Evolutionary conservation across 2,797 vertebrate species (phyloP), one percentile per base, ranked within the genome.

Genomic region (Darevskia nairensis): DNA sequence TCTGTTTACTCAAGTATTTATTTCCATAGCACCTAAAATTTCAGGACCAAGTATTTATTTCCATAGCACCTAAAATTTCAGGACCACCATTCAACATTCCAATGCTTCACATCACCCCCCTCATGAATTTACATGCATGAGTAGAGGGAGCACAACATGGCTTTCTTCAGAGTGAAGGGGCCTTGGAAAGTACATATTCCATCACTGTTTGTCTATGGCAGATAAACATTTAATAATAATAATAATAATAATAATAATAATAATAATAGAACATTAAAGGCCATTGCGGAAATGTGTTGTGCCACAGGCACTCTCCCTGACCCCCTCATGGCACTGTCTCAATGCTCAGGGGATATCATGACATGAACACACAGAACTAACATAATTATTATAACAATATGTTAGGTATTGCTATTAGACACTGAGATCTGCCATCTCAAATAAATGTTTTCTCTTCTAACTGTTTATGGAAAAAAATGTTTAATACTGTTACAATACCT

Each of bases 401-500:
- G 41, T 64, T 82, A 75, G 29, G 17, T 8, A 19, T 44, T 80
- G 29, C 27, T 8, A 19, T 44, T 80, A 27, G 11, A 11, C 35
- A 74, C 41, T n/a, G 27, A 13, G 41, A 10, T 46, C 46, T 35
- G 39, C 84, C 23, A 75, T 74, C 41, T 64, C 6, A 7, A 75
- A 11, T 81, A 89, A n/a, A 68, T 75, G 41, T 85, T 75, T 84
- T 74, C 5, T 80, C 75, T 90, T 81, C 21, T 11, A 64, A 74
- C 4, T 61, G 27, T 3, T 87, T 88, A 29, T 80, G 75, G 44
- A 78, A 93, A 91, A 91, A 84, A 1, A 64, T 85, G 11, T 4
- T 55, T 55, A 82, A n/a, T 17, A 76, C 89, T 35, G 8, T 75
- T 64, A 84, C 85, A 72, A 78, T 97, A 97, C 97, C 97, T 97